Evolutionary conservation across 2,113 vertebrate genomes (phyloP).

Genomic region (Phalacrocorax aristotelis): DNA sequence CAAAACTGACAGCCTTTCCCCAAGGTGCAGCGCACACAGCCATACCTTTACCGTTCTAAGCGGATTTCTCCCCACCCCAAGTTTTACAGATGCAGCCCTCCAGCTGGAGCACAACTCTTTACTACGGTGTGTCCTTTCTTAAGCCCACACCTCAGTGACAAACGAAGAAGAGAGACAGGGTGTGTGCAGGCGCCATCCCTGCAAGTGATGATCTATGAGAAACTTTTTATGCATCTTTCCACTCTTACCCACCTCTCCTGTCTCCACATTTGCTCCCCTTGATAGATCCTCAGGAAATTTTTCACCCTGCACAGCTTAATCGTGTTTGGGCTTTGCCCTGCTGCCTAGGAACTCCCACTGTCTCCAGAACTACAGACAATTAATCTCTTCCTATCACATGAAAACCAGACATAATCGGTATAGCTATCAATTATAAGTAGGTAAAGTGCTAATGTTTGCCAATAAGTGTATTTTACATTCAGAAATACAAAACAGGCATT

Average conservation of each 20-base stretch:
- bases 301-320: background rate
- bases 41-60: background rate
- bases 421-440: background rate
- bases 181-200: background rate
- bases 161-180: background rate
- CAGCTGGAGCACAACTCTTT: background rate
- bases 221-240: background rate
- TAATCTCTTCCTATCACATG: background rate
- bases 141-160: background rate
- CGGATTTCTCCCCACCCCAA: background rate
- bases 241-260: background rate
- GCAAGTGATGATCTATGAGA: background rate
- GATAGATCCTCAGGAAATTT: background rate
- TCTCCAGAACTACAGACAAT: background rate
- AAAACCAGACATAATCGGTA: background rate
- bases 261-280: background rate
- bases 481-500: background rate
- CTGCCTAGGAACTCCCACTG: background rate
- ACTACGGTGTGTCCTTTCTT: background rate
- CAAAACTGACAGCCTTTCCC: conserved; percentile 9
- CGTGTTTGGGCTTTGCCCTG: background rate
- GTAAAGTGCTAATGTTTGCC: background rate
- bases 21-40: background rate
- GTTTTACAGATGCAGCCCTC: background rate
- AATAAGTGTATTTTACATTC: background rate